A percentile compares a stretch with the other conserved stretches of the same genome.
phyloP scores from a whole-genome alignment of 2,888 invertebrate species.

The Drosophila subsilvestris region DNA sequence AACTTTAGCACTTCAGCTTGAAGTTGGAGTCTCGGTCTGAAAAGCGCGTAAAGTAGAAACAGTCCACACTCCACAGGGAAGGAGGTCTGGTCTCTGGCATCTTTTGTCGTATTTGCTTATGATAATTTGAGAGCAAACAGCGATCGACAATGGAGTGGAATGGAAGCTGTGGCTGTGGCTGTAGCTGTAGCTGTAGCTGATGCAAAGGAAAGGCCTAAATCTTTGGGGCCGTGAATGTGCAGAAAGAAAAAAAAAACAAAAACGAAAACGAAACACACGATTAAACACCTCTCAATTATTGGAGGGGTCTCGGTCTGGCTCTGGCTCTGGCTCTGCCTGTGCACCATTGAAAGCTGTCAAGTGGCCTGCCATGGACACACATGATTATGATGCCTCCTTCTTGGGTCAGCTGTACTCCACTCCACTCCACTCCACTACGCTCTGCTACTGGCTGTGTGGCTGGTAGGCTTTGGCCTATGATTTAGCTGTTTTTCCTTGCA shows the following conservation, averaged over 20 bases:
- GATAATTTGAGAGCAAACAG: conserved; percentile 82
- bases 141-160: conserved; percentile 60
- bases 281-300: conserved; percentile 84
- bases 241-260: too few species aligned
- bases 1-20: conserved; percentile 78
- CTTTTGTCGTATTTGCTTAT: conserved; percentile 79
- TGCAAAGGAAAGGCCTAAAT: conserved; percentile 50
- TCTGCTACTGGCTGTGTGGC: not conserved
- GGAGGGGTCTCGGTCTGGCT: conserved; percentile 28
- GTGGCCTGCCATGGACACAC: conserved; percentile 66
- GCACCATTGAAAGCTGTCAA: conserved; percentile 64
- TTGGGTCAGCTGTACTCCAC: conserved; percentile 4
- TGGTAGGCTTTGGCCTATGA: conserved; percentile 8
- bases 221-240: conserved; percentile 72
- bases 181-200: not conserved
- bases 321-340: conserved; percentile 31
- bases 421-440: not conserved
- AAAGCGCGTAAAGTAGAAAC: conserved; percentile 68
- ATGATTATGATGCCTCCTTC: conserved; percentile 71
- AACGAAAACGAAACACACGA: conserved; percentile 81
- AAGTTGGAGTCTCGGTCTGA: conserved; percentile 43
- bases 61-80: conserved; percentile 26
- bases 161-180: conserved; percentile 39
- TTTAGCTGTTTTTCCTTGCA: conserved; percentile 28
- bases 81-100: conserved; percentile 12